Base-by-base conservation (phyloP, 2,888 invertebrate genomes). In the Pelosia muscerda region DNA sequence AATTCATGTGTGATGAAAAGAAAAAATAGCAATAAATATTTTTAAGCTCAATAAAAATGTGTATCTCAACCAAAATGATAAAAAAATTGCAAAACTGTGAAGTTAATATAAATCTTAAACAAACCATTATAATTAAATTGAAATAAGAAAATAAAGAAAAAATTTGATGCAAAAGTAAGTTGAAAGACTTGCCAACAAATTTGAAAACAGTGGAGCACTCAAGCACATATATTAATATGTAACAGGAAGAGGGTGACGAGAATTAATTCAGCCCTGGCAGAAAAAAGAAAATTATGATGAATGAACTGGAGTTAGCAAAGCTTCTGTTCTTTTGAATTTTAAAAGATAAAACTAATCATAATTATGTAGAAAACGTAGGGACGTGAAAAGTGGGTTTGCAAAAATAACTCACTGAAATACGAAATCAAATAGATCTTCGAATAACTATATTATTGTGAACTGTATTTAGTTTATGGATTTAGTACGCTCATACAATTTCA, bases 401-500 rank as follows among this genome's bases (percentile, higher is more conserved):
- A 1, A 9, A 10, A 23, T 54, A 11, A 54, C 19, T n/a, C 6
- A 42, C 6, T 19, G n/a, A 49, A 49, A n/a, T n/a, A 49, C 2
- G 19, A n/a, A 6, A n/a, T 49, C n/a, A 49, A n/a, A 49, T n/a
- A n/a, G 6, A 19, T 42, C 19, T 19, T 34, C 34, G 34, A 34
- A 34, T 11, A 34, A 13, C 34, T 34, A 34, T 11, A 11, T 6
- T 42, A 38, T 38, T 34, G 2, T 34, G 34, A 38, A 1, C 23
- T n/a, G 42, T 78, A 73, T 78, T 69, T 64, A 70, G 54, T 63
- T 55, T 54, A 53, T 60, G 74, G 75, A 82, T 80, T 81, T 72
- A 70, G 70, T 70, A 73, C 73, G 81, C 80, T 81, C 75, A 78
- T 72, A 74, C 77, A 78, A 84, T 84, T 84, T 85, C 9, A 75